phyloP scores from a whole-genome alignment of 2,888 invertebrate genomes.

The Lepeophtheirus nordmannii region DNA sequence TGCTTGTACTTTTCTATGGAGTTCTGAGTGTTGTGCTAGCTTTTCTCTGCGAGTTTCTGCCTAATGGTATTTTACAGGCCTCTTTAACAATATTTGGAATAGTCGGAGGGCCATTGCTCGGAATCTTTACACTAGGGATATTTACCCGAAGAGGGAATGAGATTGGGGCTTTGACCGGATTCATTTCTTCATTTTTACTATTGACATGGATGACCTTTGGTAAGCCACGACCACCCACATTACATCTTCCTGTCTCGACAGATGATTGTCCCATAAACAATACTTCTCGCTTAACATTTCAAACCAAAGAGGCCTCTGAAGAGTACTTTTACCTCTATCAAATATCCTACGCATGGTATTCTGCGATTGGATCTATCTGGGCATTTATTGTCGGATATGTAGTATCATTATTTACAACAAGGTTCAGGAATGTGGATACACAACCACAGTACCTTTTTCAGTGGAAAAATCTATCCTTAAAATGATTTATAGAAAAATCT shows the following conservation, averaged over 20 bases:
- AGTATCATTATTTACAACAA: conserved; percentile 11
- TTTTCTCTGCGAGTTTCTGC: conserved; percentile 62
- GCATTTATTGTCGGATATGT: conserved; percentile 30
- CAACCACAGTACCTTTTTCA: not conserved
- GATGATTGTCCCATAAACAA: conserved; percentile 27
- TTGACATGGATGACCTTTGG: conserved; percentile 74
- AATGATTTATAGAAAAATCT: too few species aligned
- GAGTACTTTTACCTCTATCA: conserved; percentile 33
- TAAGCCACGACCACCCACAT: conserved; percentile 49
- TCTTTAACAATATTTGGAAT: conserved; percentile 71
- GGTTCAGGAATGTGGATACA: not conserved
- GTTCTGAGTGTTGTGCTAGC: conserved; percentile 60
- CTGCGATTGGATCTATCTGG: conserved; percentile 34
- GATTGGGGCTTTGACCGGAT: conserved; percentile 53
- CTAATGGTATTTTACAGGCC: conserved; percentile 64
- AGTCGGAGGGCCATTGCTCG: conserved; percentile 66
- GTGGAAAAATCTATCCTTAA: not conserved
- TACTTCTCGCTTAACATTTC: not conserved
- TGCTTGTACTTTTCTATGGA: conserved; percentile 56
- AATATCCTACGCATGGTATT: conserved; percentile 40
- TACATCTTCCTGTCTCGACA: conserved; percentile 28
- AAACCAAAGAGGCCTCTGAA: not conserved
- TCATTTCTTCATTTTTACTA: conserved; percentile 47
- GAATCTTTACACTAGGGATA: conserved; percentile 59
- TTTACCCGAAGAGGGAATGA: conserved; percentile 14